Evolutionary conservation across 2,888 invertebrate genomes (phyloP).

Genomic region (Drosophila yooni): DNA sequence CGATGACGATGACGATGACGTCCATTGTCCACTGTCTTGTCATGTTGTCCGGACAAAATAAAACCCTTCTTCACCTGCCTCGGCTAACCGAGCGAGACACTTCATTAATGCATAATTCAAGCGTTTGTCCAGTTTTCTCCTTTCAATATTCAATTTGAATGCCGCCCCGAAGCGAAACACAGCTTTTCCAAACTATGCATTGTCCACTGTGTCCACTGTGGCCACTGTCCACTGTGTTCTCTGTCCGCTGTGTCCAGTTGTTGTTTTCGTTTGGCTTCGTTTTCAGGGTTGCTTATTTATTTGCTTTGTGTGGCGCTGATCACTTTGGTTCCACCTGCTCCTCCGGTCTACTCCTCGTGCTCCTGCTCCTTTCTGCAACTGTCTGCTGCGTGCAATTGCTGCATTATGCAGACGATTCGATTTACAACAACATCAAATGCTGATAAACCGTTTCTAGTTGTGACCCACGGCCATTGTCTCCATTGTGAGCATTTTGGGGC

Average conservation of each 20-base stretch:
- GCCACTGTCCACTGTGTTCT: neutral
- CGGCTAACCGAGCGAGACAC: slow-evolving; percentile 57
- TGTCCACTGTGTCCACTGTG: slow-evolving; percentile 5
- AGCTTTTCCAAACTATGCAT: slow-evolving; percentile 26
- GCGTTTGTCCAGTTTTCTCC: slow-evolving; percentile 78
- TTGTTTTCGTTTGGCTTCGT: slow-evolving; percentile 29
- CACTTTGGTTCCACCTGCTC: slow-evolving; percentile 34
- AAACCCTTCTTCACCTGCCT: slow-evolving; percentile 28
- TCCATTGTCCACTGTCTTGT: slow-evolving; percentile 55
- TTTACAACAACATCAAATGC: slow-evolving; percentile 71
- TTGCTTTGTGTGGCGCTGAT: slow-evolving; percentile 63
- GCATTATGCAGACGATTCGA: slow-evolving; percentile 76
- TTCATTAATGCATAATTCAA: slow-evolving; percentile 81
- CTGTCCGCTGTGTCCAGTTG: slow-evolving; percentile 31
- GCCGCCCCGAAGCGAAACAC: slow-evolving; percentile 74
- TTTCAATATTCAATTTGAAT: slow-evolving; percentile 80
- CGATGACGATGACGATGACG: slow-evolving; percentile 22
- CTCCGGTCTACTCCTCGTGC: neutral
- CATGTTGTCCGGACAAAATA: slow-evolving; percentile 26
- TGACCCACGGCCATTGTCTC: slow-evolving; percentile 50
- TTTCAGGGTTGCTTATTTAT: slow-evolving; percentile 74
- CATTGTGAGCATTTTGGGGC: slow-evolving; percentile 12
- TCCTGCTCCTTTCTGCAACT: neutral
- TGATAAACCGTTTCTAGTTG: slow-evolving; percentile 72
- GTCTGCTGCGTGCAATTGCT: slow-evolving; percentile 57